Percentiles rank a stretch among this genome's conserved stretches.
phyloP scores from a whole-genome alignment of 2,797 vertebrate species.

The Clarias platycephalus region DNA sequence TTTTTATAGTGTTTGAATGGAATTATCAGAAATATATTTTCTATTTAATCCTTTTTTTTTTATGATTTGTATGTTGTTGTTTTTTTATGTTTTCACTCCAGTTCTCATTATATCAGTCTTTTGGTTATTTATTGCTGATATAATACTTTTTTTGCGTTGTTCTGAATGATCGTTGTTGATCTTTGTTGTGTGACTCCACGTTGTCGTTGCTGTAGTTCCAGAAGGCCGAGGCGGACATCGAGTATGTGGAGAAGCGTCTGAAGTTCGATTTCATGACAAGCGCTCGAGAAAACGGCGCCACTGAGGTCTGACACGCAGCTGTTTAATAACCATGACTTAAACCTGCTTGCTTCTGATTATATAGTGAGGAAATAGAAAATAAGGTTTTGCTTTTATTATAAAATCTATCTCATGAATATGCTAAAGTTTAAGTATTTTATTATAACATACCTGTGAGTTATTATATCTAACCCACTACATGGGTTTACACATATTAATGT shows the following conservation, averaged over 20 bases:
- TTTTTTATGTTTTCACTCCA: background rate
- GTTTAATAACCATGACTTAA: background rate
- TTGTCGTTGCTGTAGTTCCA: constrained; percentile 82
- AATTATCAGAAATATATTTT: background rate
- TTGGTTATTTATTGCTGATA: background rate
- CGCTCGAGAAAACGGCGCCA: constrained; percentile 67
- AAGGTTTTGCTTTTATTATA: no score
- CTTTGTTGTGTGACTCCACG: background rate
- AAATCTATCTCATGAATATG: no score
- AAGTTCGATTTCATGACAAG: constrained; percentile 84
- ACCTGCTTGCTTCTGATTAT: background rate
- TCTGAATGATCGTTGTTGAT: background rate
- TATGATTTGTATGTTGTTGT: background rate
- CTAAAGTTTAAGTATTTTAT: no score
- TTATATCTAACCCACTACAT: no score
- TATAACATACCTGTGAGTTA: no score
- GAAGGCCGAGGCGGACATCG: constrained; percentile 91
- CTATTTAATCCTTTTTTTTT: background rate
- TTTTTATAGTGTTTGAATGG: background rate
- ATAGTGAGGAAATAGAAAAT: background rate
- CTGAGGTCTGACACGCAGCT: constrained; percentile 71
- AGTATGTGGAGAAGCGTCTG: constrained; percentile 86
- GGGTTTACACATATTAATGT: no score
- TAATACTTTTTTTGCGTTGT: background rate
- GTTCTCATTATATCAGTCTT: background rate